Evolutionary conservation across 2,113 vertebrate species (phyloP), one percentile per base, ranked within the genome.

Genomic region (Spheniscus mendiculus): DNA sequence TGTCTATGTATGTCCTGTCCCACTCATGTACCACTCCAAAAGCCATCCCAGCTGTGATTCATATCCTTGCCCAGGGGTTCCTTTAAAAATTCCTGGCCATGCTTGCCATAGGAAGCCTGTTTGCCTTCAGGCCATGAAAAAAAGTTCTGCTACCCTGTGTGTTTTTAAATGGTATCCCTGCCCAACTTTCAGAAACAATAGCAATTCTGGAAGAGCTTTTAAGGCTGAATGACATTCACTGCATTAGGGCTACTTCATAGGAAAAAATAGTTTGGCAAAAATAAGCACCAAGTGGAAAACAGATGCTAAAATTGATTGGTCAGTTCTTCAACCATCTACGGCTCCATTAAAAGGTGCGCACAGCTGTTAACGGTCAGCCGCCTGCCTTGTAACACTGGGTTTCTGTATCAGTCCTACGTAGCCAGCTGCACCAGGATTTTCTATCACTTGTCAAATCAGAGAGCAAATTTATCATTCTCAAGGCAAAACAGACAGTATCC

Each of bases 261-360:
- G 78, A 97, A 97, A 93, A 93, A 95, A 92, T 12, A 90, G 40
- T 83, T 92, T 74, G 58, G 71, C 74, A 90, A 93, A 89, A 94
- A 26, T n/a, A 92, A 83, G 21, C 19, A 78, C 5, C 42, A 89
- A 89, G n/a, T 86, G 29, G 42, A 81, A 94, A 95, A 66, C 67
- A 94, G 87, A 95, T 81, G 74, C 50, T 88, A 29, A 67, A 93
- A 71, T 20, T n/a, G 5, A 30, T 91, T 88, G 63, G 32, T 77
- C 66, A 34, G 34, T 62, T 83, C 50, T 32, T 89, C 50, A 61
- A 27, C 5, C 32, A 47, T 55, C 23, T 70, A 34, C 16, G 21
- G 25, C 8, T 85, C 32, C 67, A 50, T 9, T 53, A 36, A 80
- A 73, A 70, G 76, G n/a, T 83, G 25, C 1, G 0, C 29, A 32